A percentile compares a stretch with the other conserved stretches of the same genome.
These are phyloP conservation scores for Siphlonurus alternatus DNA, from an alignment of 2,888 invertebrate species.

Conservation along the genomic window DNA sequence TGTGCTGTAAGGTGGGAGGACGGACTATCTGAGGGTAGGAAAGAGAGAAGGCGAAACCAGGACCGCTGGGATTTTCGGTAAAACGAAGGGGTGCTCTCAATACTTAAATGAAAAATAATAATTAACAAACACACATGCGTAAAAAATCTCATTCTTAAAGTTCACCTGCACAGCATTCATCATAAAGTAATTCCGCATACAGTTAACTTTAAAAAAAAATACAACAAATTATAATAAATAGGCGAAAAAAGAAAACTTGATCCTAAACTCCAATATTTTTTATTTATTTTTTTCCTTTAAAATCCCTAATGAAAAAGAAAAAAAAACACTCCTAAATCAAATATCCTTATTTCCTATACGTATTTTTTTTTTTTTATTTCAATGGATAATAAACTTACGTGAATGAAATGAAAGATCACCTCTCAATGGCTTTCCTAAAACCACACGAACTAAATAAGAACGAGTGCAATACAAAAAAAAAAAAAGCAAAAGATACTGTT, in stretches of 20 bases:
- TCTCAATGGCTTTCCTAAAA: conserved; percentile 17
- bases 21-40: not conserved
- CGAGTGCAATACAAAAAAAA: not conserved
- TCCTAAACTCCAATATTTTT: not conserved
- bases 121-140: no score
- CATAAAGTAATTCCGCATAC: no score
- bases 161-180: not conserved
- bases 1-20: not conserved
- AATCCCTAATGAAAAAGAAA: not conserved
- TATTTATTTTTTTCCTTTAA: not conserved
- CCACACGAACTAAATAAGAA: conserved; percentile 15
- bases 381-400: conserved; percentile 4
- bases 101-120: no score
- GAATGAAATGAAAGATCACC: conserved; percentile 10
- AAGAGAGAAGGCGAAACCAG: not conserved
- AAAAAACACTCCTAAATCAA: conserved; percentile 4
- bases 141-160: no score
- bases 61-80: not conserved
- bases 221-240: not conserved
- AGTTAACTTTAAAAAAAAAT: not conserved
- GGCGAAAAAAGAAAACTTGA: not conserved
- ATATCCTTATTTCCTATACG: conserved; percentile 2
- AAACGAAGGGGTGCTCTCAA: no score
- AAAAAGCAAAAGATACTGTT: conserved; percentile 7
- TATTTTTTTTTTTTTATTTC: conserved; percentile 8